These are phyloP conservation scores for Bombycilla garrulus DNA, from an alignment of 2,113 vertebrate genomes.

Conservation along the genomic window DNA sequence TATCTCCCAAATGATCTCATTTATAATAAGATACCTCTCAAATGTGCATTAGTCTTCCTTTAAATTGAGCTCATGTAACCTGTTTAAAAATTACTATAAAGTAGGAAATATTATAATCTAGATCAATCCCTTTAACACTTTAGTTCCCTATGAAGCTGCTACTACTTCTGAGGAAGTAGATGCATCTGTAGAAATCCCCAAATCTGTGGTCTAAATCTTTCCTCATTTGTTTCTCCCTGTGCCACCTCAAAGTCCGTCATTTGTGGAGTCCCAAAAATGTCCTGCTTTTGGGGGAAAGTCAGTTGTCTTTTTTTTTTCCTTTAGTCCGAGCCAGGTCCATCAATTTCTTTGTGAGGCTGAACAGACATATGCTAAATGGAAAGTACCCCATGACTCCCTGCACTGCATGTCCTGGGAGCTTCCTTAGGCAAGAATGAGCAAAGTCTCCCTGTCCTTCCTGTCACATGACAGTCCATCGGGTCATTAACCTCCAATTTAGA, in stretches of 20 bases:
- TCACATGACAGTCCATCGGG: accelerated
- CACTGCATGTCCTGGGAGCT: neutral
- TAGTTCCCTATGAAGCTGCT: neutral
- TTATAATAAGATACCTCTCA: neutral
- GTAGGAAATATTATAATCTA: neutral
- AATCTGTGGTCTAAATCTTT: neutral
- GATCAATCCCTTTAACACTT: neutral
- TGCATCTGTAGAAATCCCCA: neutral
- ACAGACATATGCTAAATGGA: neutral
- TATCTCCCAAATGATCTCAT: neutral
- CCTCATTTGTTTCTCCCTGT: neutral
- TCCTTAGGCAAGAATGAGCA: accelerated
- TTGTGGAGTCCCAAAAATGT: neutral
- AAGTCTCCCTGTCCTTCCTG: neutral
- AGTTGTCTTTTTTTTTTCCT: neutral
- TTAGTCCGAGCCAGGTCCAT: neutral
- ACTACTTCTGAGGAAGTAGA: neutral
- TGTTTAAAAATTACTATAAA: neutral
- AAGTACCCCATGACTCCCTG: neutral
- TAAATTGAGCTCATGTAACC: neutral
- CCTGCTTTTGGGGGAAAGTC: neutral
- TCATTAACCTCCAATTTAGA: neutral
- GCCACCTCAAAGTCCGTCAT: neutral
- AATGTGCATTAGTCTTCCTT: neutral
- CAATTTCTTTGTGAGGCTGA: neutral